Base-by-base conservation (phyloP, 2,797 vertebrate species). In the Siniperca scherzeri region DNA sequence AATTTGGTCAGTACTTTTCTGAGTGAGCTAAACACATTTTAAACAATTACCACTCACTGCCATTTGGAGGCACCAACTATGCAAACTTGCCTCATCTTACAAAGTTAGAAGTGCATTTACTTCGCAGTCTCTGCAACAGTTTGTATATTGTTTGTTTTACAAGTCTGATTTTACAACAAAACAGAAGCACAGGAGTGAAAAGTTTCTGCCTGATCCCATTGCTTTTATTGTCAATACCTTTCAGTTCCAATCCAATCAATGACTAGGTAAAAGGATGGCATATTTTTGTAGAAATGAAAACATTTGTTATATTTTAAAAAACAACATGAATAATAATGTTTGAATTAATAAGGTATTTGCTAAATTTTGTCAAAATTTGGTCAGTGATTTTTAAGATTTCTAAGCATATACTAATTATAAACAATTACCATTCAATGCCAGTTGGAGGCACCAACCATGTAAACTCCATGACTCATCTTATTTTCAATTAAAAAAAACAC, bases 401-500 rank as follows among this genome's bases (percentile, higher is more conserved):
- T 53, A 30, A 30, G 33, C 10, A 16, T 3, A 4, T 21, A 56
- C 19, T n/a, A 0, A 68, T 62, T 73, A 56, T 0, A 56, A 56
- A 56, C 14, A 25, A 56, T 56, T 50, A 50, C n/a, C 30, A 50
- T 2, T 21, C 6, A 25, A 22, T 69, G 17, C 40, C 52, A 17
- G 48, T 12, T 42, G 72, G 53, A 65, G 59, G 59, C 1, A 0
- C n/a, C n/a, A 69, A 60, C 17, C 22, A 30, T 44, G 27, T 40
- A 60, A 42, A 57, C 17, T 65, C 53, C 50, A 46, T 13, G 6
- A 13, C 3, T 38, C 14, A 16, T 17, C 72, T 33, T 44, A 55
- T 22, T 52, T 57, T 59, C 38, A 42, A 65, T 64, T 64, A 76
- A 80, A 55, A 65, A 19, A 72, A 36, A 12, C 1, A 19, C 48